Percentiles rank a stretch among this genome's conserved stretches.
These are phyloP conservation scores for Megalurothrips usitatus DNA, from an alignment of 2,888 invertebrate genomes.

Conservation along the genomic window DNA sequence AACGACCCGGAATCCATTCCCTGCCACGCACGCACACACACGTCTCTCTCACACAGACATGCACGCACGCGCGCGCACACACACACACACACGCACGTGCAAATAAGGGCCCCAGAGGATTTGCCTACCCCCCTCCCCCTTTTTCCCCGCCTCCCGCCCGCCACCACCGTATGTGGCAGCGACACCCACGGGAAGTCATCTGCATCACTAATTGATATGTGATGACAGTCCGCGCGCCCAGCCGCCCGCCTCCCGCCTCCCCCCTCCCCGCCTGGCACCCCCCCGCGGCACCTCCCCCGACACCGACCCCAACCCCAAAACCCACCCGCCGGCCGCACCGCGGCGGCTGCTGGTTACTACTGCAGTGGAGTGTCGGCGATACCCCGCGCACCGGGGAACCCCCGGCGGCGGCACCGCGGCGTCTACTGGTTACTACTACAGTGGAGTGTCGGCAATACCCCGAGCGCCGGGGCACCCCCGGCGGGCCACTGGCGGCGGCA, in stretches of 20 bases:
- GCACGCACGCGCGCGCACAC: not conserved
- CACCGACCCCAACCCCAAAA: too few relatives aligned
- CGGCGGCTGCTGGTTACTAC: too few relatives aligned
- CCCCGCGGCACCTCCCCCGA: not conserved
- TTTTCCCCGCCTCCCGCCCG: not conserved
- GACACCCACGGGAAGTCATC: slow-evolving; percentile 20
- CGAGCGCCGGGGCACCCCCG: not conserved
- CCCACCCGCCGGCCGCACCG: too few relatives aligned
- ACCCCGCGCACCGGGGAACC: too few relatives aligned
- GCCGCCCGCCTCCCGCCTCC: not conserved
- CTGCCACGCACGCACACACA: too few relatives aligned
- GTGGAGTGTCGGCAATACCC: too few relatives aligned
- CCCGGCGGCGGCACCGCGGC: too few relatives aligned
- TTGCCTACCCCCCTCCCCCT: not conserved
- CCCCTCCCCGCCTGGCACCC: not conserved
- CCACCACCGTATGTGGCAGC: not conserved
- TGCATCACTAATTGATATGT: slow-evolving; percentile 26
- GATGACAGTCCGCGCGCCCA: not conserved
- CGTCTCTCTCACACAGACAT: not conserved
- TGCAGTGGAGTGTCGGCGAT: too few relatives aligned
- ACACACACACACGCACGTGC: not conserved
- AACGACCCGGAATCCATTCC: too few relatives aligned
- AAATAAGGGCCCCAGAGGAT: slow-evolving; percentile 20
- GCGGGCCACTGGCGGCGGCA: too few relatives aligned
- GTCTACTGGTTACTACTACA: too few relatives aligned